Base-by-base conservation (phyloP, 2,113 vertebrate species). In the Corythaixoides concolor region DNA sequence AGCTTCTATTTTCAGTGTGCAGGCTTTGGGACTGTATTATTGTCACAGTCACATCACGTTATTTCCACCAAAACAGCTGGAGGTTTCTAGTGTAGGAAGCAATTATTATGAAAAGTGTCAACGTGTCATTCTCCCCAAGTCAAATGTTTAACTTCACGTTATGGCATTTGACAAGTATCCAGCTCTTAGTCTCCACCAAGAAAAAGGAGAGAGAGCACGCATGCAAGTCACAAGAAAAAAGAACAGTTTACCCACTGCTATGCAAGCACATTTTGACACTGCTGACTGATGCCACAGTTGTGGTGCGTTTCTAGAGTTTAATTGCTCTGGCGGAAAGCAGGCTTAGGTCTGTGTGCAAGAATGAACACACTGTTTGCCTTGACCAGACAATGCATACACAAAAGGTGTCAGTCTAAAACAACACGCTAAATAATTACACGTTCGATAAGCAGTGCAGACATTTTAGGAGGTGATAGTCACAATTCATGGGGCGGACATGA, bases 101-200 rank as follows among this genome's bases (percentile, higher is more conserved):
- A 96, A 95, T 97, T 96, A 97, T 63, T 80, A 93, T 82, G 76
- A 96, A 60, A 85, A 86, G 23, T 78, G 91, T 88, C 90, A 92
- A 81, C 11, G 56, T 95, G 94, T 91, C 94, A 88, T 53, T 96
- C 86, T 95, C 74, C 52, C 59, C 74, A 37, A 75, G 87, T 80
- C 93, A 88, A 95, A 89, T 33, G 37, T 85, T 95, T 92, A 68
- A 80, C 74, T 97, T 82, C 73, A 58, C 8, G 3, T 91, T 80
- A 94, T 4, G 69, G 59, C 52, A 67, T 88, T 75, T 97, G 95
- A 95, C 92, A 97, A 90, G 85, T 19, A 92, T 62, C 85, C 63
- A 68, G 85, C 76, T 70, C 89, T 52, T 14, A 37, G 62, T 12
- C 70, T 91, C 56, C 55, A 85, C 58, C 23, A 56, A 49, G 35